Conservation (phyloP, 2,888 invertebrate genomes). For the Stramonita haemastoma region DNA sequence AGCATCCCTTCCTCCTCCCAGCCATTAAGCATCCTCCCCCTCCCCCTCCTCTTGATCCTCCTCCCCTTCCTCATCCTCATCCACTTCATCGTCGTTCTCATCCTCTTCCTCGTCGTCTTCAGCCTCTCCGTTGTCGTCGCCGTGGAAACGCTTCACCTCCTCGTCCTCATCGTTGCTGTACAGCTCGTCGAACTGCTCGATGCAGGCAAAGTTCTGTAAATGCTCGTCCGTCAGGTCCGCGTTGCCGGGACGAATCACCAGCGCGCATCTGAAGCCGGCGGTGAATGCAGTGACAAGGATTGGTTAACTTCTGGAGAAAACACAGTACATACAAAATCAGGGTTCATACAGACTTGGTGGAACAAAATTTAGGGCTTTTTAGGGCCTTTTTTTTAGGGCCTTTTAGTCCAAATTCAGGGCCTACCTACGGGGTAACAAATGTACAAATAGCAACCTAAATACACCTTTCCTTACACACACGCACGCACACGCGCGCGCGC, state of each 20-base stretch:
- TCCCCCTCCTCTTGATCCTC: slow-evolving; percentile 52
- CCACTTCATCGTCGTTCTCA: slow-evolving; percentile 57
- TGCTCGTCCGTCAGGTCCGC: slow-evolving; percentile 83
- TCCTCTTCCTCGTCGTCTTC: slow-evolving; percentile 56
- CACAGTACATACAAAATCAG: no score
- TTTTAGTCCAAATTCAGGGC: no score
- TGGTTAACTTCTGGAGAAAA: no score
- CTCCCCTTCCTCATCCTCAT: slow-evolving; percentile 60
- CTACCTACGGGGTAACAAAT: no score
- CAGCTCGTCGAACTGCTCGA: slow-evolving; percentile 72
- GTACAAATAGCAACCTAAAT: no score
- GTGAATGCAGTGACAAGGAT: slow-evolving; percentile 83
- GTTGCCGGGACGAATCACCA: slow-evolving; percentile 90
- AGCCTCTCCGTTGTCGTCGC: slow-evolving; percentile 52
- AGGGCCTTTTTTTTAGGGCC: no score
- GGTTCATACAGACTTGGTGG: no score
- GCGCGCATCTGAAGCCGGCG: slow-evolving; percentile 84
- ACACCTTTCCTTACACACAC: no score
- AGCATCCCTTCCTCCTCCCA: background rate
- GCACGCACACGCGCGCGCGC: no score
- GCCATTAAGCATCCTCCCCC: slow-evolving; percentile 51
- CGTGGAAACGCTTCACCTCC: slow-evolving; percentile 60
- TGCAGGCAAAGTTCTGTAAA: slow-evolving; percentile 67
- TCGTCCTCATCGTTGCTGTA: slow-evolving; percentile 69
- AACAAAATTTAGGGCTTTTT: no score